Evolutionary conservation across 1,140 invertebrate species (phyloP).

Genomic region (Oncopeltus fasciatus): DNA sequence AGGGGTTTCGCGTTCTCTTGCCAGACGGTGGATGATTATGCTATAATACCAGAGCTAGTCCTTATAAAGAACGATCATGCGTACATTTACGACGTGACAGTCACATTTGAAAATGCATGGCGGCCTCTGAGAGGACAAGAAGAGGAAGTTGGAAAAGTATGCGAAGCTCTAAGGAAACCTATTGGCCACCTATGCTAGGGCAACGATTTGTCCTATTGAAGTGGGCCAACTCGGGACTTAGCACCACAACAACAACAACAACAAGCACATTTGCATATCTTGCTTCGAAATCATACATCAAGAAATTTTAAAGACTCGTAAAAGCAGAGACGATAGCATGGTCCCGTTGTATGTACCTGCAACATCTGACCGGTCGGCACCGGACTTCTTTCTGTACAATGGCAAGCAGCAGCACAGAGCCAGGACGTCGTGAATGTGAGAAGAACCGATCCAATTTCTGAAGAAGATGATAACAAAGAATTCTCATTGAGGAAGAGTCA

Average conservation of each 20-base stretch:
- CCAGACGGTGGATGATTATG: conserved; percentile 9
- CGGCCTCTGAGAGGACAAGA: conserved; percentile 19
- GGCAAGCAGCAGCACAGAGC: too few relatives aligned
- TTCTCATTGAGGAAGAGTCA: too few relatives aligned
- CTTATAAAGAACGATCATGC: conserved; percentile 22
- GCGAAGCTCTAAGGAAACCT: not conserved
- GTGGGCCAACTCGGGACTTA: conserved; percentile 2
- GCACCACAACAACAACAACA: conserved; percentile 3
- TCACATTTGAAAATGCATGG: conserved; percentile 29
- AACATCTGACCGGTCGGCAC: conserved; percentile 6
- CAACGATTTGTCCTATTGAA: not conserved
- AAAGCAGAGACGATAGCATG: conserved; percentile 23
- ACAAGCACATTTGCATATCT: not conserved
- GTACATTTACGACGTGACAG: conserved; percentile 27
- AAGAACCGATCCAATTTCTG: too few relatives aligned
- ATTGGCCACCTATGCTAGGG: not conserved
- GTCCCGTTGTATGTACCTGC: conserved; percentile 25
- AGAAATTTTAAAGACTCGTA: conserved; percentile 23
- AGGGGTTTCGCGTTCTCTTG: conserved; percentile 7
- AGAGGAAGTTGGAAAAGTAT: conserved; percentile 25
- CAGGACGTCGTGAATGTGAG: too few relatives aligned
- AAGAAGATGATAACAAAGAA: too few relatives aligned
- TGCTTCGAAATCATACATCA: not conserved
- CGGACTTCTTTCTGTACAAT: too few relatives aligned
- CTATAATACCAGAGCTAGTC: conserved; percentile 27